Base-by-base conservation (phyloP, 2,888 invertebrate species). In the Ichneumoninae sp. region DNA sequence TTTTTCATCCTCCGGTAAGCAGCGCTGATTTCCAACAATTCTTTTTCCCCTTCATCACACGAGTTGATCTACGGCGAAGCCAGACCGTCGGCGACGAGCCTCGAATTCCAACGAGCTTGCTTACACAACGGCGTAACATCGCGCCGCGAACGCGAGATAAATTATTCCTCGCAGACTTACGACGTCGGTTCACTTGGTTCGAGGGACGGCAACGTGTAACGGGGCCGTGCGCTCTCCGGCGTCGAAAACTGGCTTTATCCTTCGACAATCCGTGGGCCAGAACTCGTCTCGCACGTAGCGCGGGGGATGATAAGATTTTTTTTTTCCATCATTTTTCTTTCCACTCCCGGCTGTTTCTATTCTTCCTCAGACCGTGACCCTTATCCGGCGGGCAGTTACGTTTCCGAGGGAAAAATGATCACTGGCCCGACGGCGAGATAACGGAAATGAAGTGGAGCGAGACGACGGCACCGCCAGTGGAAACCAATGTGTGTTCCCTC, bases 91-190 rank as follows among this genome's bases (percentile, higher is more conserved):
- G 19, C 22, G 13, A 75, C 75, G 40, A 83, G 79, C 26, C 22
- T 40, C 36, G 75, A 80, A 83, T 79, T 74, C 50, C 82, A 79
- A 79, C 44, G 60, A 81, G 69, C 40, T 68, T 60, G 47, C 60
- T 30, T 44, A 60, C 62, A 30, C 47, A 44, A 52, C 44, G 70
- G 13, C 26, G 54, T 47, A 83, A 70, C 71, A 80, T 52, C 50
- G 52, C 22, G n/a, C 60, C 10, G 22, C 30, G 44, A 77, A 83
- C 50, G 72, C 50, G 62, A 54, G 76, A 83, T 85, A 85, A 85
- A 85, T 85, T 83, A 80, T 83, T 83, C 72, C 54, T 36, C 72
- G 19, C 40, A 77, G 83, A 85, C 72, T 50, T 80, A 68, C 77
- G 70, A 72, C 33, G 47, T 60, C 44, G 50, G 76, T 80, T 71